Conservation (phyloP, 2,113 vertebrate genomes). For the Labeo rohita region DNA sequence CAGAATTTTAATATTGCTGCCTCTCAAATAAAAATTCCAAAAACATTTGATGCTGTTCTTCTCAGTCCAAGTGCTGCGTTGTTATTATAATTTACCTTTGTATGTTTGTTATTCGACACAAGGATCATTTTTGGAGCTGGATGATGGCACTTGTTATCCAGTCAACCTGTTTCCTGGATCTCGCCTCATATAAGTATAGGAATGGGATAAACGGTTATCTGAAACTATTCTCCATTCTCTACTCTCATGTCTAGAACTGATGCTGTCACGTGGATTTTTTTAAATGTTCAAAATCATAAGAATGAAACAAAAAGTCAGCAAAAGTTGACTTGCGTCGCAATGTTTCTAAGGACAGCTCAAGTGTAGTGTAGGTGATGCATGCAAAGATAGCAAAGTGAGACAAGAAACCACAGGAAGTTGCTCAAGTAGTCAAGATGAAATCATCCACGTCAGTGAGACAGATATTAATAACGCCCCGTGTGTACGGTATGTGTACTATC, state of each 20-base stretch:
- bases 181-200: not conserved
- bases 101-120: not conserved
- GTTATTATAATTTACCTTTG: not conserved
- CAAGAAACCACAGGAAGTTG: slow-evolving; percentile 55
- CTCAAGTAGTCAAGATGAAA: slow-evolving; percentile 12
- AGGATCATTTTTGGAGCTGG: not conserved
- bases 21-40: no score
- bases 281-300: not conserved
- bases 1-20: no score
- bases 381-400: slow-evolving; percentile 37
- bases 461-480: not conserved
- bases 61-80: not conserved
- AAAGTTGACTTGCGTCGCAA: not conserved
- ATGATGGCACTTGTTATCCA: not conserved
- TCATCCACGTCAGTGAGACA: not conserved
- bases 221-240: not conserved
- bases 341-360: slow-evolving; percentile 12
- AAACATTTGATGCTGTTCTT: no score
- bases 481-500: not conserved
- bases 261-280: not conserved
- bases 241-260: not conserved
- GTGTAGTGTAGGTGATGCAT: slow-evolving; percentile 52
- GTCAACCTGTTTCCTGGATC: not conserved
- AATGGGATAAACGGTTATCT: not conserved
- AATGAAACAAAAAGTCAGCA: not conserved